Evolutionary conservation across 2,113 vertebrate genomes (phyloP).

Genomic region (Pitta sordida): DNA sequence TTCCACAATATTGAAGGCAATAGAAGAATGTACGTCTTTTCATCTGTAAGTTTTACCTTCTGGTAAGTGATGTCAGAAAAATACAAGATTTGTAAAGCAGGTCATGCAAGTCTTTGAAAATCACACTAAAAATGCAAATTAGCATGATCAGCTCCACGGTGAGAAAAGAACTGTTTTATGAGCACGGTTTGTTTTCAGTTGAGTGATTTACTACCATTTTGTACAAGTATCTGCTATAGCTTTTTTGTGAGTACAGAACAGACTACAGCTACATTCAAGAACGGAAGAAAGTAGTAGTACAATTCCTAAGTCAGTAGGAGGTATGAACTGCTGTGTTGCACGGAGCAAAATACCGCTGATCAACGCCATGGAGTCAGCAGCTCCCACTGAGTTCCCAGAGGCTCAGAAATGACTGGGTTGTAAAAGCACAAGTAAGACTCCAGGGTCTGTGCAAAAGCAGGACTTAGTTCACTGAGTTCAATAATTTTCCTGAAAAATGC

Average conservation of each 20-base stretch:
- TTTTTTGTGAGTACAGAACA: background rate
- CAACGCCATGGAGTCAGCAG: background rate
- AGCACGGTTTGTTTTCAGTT: background rate
- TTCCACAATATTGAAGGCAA: background rate
- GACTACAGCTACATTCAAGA: background rate
- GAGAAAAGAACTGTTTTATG: background rate
- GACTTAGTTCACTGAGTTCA: background rate
- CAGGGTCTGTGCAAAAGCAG: background rate
- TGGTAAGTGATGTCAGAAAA: background rate
- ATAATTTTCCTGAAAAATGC: background rate
- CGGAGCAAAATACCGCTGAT: background rate
- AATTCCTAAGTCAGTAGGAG: background rate
- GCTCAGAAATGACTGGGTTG: background rate
- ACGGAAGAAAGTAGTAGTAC: background rate
- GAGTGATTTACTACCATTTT: background rate
- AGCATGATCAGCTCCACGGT: background rate
- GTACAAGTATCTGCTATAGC: background rate
- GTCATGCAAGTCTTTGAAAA: background rate
- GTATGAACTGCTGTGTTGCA: background rate
- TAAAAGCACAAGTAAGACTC: background rate
- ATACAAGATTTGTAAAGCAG: background rate
- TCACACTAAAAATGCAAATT: background rate
- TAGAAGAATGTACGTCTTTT: background rate
- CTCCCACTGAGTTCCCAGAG: background rate
- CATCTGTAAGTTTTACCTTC: background rate